A percentile compares a stretch with the other conserved stretches of the same genome.
phyloP scores from a whole-genome alignment of 1,140 invertebrate genomes.

The Drosophila quadrilineata region DNA sequence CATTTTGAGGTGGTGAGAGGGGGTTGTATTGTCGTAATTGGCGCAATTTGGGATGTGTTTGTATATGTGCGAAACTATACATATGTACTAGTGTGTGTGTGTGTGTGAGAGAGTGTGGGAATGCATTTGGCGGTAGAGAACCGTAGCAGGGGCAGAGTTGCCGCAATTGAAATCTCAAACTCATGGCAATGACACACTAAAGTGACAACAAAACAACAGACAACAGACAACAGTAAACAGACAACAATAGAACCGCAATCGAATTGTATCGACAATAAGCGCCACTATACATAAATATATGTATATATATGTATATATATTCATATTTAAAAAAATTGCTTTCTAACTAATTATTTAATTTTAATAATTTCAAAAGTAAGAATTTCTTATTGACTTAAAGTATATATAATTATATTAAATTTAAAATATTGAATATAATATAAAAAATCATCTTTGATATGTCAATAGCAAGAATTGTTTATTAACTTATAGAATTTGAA shows the following conservation, averaged over 20 bases:
- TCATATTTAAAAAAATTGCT: neutral
- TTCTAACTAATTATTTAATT: too few relatives aligned
- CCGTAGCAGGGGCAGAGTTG: too few relatives aligned
- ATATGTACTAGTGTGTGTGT: neutral
- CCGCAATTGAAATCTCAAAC: slow-evolving; percentile 68
- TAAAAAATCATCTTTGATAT: too few relatives aligned
- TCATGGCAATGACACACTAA: slow-evolving; percentile 74
- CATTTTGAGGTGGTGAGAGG: slow-evolving; percentile 13
- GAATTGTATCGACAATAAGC: slow-evolving; percentile 41
- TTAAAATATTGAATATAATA: too few relatives aligned
- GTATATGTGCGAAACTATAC: neutral
- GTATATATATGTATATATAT: neutral
- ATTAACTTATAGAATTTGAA: too few relatives aligned
- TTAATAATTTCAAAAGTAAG: too few relatives aligned
- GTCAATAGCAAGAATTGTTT: too few relatives aligned
- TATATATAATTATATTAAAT: too few relatives aligned
- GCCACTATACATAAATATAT: slow-evolving; percentile 7
- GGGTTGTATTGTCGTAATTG: slow-evolving; percentile 57
- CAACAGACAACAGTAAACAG: slow-evolving; percentile 28
- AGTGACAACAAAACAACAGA: slow-evolving; percentile 48
- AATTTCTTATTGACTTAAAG: too few relatives aligned
- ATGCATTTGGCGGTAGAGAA: slow-evolving; percentile 36
- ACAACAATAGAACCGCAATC: slow-evolving; percentile 56
- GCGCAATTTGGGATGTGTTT: slow-evolving; percentile 38
- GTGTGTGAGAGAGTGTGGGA: neutral